Evolutionary conservation across 2,888 invertebrate species (phyloP).

Genomic region (Acanthacorydalis orientalis): DNA sequence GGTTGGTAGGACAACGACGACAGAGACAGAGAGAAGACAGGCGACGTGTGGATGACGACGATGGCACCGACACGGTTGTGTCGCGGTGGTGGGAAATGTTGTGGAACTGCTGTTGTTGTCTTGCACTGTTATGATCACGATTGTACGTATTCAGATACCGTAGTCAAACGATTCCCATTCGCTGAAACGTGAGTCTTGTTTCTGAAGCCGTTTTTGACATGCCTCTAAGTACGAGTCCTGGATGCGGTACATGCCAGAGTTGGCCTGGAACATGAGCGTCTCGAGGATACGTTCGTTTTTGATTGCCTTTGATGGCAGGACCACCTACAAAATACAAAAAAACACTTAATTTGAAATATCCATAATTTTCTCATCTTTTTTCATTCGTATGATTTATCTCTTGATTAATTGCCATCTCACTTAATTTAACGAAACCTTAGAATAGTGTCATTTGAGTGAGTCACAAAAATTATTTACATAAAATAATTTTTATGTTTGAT

Average conservation of each 20-base stretch:
- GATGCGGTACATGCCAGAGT: conserved; percentile 81
- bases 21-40: too few relatives aligned
- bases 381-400: too few relatives aligned
- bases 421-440: too few relatives aligned
- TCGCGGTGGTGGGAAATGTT: background rate
- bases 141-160: conserved; percentile 17
- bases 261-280: conserved; percentile 85
- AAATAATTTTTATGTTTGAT: too few relatives aligned
- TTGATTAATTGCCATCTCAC: too few relatives aligned
- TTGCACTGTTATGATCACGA: too few relatives aligned
- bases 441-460: too few relatives aligned
- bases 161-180: conserved; percentile 69
- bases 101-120: conserved; percentile 9
- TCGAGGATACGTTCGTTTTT: conserved; percentile 83
- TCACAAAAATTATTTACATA: too few relatives aligned
- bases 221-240: conserved; percentile 77
- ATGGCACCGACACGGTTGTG: background rate
- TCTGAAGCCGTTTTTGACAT: conserved; percentile 70
- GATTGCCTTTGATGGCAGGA: conserved; percentile 81
- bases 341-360: too few relatives aligned
- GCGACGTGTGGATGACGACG: background rate
- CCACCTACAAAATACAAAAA: conserved; percentile 39
- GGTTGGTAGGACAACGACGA: too few relatives aligned
- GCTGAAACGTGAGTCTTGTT: conserved; percentile 74
- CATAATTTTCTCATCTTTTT: too few relatives aligned